These are phyloP conservation scores for Lucinisca nassula DNA, from an alignment of 2,888 invertebrate genomes.

Conservation along the genomic window DNA sequence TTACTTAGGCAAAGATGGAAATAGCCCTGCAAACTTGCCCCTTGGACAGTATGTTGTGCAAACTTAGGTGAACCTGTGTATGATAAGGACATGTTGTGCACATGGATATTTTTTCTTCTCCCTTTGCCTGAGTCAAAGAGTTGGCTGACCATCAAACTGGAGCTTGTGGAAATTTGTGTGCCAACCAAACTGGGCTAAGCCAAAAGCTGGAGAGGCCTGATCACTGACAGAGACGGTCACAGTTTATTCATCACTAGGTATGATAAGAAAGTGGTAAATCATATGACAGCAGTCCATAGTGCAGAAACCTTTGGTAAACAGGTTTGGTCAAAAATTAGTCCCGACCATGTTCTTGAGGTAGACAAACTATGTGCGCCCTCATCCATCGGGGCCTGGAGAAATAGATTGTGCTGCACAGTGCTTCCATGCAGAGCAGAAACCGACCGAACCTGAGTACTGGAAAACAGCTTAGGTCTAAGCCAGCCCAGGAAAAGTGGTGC, in stretches of 20 bases:
- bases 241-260: constrained; percentile 33
- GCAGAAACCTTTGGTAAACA: constrained; percentile 10
- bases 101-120: constrained; percentile 56
- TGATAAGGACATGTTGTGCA: constrained; percentile 49
- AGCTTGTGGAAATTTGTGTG: constrained; percentile 53
- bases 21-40: not conserved
- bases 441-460: too few species aligned
- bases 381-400: too few species aligned
- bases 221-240: not conserved
- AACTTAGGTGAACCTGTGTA: constrained; percentile 11
- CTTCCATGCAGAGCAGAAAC: too few species aligned
- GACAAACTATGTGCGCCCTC: too few species aligned
- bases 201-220: constrained; percentile 21
- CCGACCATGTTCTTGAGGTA: constrained; percentile 27
- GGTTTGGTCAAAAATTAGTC: constrained; percentile 13
- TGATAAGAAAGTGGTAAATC: constrained; percentile 40
- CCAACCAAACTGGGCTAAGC: constrained; percentile 51
- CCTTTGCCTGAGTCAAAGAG: constrained; percentile 47
- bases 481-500: too few species aligned
- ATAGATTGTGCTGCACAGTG: too few species aligned
- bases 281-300: constrained; percentile 34
- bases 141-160: constrained; percentile 21
- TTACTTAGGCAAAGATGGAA: not conserved
- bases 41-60: not conserved
- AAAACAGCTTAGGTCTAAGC: too few species aligned